A percentile compares a stretch with the other conserved stretches of the same genome.
Evolutionary conservation across 2,797 vertebrate genomes (phyloP).

Genomic region (Sebastolobus altivelis): DNA sequence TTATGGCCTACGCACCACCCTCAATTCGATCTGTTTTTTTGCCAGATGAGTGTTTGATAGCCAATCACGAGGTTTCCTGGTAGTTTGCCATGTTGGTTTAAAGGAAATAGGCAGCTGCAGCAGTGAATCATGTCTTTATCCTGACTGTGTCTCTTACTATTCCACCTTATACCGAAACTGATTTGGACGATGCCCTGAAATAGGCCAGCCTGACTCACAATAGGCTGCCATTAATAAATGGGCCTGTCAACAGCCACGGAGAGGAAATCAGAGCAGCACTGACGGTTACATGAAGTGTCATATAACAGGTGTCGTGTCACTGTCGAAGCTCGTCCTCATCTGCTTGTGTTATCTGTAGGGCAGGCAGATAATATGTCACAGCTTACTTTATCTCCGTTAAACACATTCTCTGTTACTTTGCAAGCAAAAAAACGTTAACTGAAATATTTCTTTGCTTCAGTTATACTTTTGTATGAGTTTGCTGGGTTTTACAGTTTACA

Average conservation of each 20-base stretch:
- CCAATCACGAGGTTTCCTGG: slow-evolving; percentile 33
- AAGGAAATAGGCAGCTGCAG: slow-evolving; percentile 29
- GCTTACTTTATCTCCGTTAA: slow-evolving; percentile 6
- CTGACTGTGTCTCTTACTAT: slow-evolving; percentile 52
- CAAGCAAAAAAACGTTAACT: background rate
- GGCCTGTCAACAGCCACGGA: slow-evolving; percentile 75
- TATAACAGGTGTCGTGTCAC: slow-evolving; percentile 71
- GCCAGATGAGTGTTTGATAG: slow-evolving; percentile 23
- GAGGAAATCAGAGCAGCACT: slow-evolving; percentile 72
- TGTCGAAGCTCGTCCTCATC: slow-evolving; percentile 31
- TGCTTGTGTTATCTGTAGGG: slow-evolving; percentile 27
- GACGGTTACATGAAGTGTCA: slow-evolving; percentile 79
- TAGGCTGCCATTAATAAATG: slow-evolving; percentile 78
- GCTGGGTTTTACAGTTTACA: slow-evolving; percentile 44
- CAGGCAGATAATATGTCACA: slow-evolving; percentile 6
- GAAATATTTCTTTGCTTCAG: background rate
- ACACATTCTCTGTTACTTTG: background rate
- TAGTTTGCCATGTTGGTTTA: slow-evolving; percentile 24
- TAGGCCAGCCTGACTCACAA: slow-evolving; percentile 68
- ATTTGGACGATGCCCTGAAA: slow-evolving; percentile 64
- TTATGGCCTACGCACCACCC: background rate
- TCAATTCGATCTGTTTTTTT: slow-evolving; percentile 16
- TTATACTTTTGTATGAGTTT: slow-evolving; percentile 23
- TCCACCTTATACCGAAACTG: slow-evolving; percentile 49
- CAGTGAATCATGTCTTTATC: slow-evolving; percentile 68